A percentile compares a stretch with the other conserved stretches of the same genome.
These are phyloP conservation scores for Actias luna DNA, from an alignment of 2,888 invertebrate species.

Conservation along the genomic window DNA sequence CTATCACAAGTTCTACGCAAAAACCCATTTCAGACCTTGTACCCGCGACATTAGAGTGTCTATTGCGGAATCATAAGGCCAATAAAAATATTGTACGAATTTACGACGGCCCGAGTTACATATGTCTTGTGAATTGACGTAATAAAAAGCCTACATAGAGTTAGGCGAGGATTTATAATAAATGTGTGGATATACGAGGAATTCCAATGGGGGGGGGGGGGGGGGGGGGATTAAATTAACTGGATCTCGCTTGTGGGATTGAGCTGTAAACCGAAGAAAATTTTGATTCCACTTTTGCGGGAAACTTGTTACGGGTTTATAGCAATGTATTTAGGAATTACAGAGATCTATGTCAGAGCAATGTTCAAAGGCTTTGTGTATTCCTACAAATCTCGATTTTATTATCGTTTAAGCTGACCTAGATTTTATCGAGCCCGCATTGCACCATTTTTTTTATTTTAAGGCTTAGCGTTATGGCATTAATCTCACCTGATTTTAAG, in stretches of 20 bases:
- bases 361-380: too few relatives aligned
- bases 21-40: conserved; percentile 5
- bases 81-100: conserved; percentile 20
- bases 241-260: conserved; percentile 11
- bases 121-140: conserved; percentile 40
- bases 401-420: too few relatives aligned
- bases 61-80: neutral
- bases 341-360: too few relatives aligned
- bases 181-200: conserved; percentile 35
- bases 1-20: neutral
- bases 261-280: conserved; percentile 2
- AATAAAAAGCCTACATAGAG: conserved; percentile 37
- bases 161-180: conserved; percentile 41
- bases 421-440: too few relatives aligned
- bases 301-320: conserved; percentile 8
- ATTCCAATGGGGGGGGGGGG: conserved; percentile 36
- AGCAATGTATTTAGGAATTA: neutral
- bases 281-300: neutral
- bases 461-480: too few relatives aligned
- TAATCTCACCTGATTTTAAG: too few relatives aligned
- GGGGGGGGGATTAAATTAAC: conserved; percentile 24
- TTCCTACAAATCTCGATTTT: too few relatives aligned
- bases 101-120: conserved; percentile 37
- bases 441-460: too few relatives aligned
- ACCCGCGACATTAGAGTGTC: neutral